Evolutionary conservation across 2,888 invertebrate genomes (phyloP).

Genomic region (Drosophila differens): DNA sequence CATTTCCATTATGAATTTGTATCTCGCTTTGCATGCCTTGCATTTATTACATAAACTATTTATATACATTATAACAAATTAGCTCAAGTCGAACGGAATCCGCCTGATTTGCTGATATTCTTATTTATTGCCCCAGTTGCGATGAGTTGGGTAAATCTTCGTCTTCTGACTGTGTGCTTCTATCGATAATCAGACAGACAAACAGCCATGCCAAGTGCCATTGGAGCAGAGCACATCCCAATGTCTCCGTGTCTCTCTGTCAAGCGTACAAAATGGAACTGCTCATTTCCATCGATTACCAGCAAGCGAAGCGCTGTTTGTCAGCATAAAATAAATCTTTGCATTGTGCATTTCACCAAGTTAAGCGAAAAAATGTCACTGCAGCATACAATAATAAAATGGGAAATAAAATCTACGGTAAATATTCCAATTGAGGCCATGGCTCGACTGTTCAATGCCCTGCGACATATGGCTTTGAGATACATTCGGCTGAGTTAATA

Average conservation of each 20-base stretch:
- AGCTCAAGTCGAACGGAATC: slow-evolving; percentile 52
- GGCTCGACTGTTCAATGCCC: slow-evolving; percentile 12
- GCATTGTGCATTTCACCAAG: slow-evolving; percentile 73
- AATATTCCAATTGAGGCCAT: neutral
- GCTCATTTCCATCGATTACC: slow-evolving; percentile 72
- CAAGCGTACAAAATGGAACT: slow-evolving; percentile 40
- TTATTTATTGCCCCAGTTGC: slow-evolving; percentile 51
- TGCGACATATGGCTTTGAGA: neutral
- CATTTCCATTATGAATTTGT: slow-evolving; percentile 39
- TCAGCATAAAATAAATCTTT: slow-evolving; percentile 80
- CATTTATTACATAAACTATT: slow-evolving; percentile 45
- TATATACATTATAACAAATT: slow-evolving; percentile 71
- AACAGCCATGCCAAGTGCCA: slow-evolving; percentile 45
- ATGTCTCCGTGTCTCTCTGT: slow-evolving; percentile 7
- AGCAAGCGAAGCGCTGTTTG: slow-evolving; percentile 70
- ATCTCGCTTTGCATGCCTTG: slow-evolving; percentile 41
- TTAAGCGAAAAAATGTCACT: slow-evolving; percentile 36
- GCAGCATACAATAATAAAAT: slow-evolving; percentile 57
- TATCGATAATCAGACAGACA: slow-evolving; percentile 62
- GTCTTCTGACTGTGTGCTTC: slow-evolving; percentile 3
- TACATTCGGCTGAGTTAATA: no score
- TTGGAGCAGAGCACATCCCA: slow-evolving; percentile 16
- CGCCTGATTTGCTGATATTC: slow-evolving; percentile 58
- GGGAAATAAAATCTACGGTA: slow-evolving; percentile 31
- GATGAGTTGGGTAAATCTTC: neutral